These are phyloP conservation scores for Tridacna crocea DNA, from an alignment of 2,888 invertebrate genomes.

Conservation along the genomic window DNA sequence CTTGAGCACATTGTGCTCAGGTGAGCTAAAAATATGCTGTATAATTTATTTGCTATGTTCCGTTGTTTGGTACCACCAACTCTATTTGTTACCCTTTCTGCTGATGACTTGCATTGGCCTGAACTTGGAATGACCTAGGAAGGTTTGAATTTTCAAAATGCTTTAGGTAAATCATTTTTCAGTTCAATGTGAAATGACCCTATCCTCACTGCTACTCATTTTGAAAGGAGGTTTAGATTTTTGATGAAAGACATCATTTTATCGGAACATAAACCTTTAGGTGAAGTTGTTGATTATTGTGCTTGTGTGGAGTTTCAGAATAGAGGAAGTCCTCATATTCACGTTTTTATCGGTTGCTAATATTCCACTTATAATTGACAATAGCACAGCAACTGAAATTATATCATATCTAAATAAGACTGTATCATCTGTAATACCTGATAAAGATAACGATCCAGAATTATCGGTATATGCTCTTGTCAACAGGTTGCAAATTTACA, in stretches of 20 bases:
- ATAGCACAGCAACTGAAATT: no score
- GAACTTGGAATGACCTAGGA: constrained; percentile 52
- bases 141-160: constrained; percentile 25
- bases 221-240: constrained; percentile 49
- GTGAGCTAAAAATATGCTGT: no score
- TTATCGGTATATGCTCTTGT: background rate
- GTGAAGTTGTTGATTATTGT: constrained; percentile 41
- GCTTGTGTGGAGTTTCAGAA: constrained; percentile 48
- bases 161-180: constrained; percentile 25
- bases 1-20: no score
- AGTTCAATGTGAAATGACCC: constrained; percentile 39
- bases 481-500: background rate
- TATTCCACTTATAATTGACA: background rate
- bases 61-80: constrained; percentile 46
- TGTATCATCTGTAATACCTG: background rate
- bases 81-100: constrained; percentile 57
- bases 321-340: constrained; percentile 42
- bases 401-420: constrained; percentile 39
- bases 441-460: background rate
- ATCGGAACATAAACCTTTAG: constrained; percentile 24
- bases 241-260: constrained; percentile 43
- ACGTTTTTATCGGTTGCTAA: constrained; percentile 43
- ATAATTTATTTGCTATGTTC: constrained; percentile 51
- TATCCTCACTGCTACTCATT: constrained; percentile 43
- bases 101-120: constrained; percentile 60